Conservation (phyloP, 1,140 invertebrate genomes). For the Brachionus manjavacas region DNA sequence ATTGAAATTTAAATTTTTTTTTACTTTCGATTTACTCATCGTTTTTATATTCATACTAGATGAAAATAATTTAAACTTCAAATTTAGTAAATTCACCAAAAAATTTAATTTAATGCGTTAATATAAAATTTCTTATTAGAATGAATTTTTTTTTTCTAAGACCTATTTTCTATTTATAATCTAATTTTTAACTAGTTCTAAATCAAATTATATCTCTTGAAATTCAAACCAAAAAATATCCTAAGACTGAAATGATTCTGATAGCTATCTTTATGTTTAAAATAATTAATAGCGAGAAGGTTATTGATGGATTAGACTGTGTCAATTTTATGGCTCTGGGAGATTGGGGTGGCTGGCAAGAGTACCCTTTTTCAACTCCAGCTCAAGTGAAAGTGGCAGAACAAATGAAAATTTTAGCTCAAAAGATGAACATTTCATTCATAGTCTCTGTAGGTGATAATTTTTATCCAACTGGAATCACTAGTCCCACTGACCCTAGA, state of each 20-base stretch:
- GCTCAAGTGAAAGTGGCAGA: neutral
- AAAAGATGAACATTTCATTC: neutral
- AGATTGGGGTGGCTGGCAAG: neutral
- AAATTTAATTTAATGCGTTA: no score
- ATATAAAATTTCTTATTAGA: neutral
- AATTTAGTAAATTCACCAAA: neutral
- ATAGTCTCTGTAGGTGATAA: conserved; percentile 43
- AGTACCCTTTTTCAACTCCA: neutral
- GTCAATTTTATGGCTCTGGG: neutral
- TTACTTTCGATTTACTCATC: neutral
- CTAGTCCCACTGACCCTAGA: neutral
- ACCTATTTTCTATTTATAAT: conserved; percentile 5
- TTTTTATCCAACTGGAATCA: conserved; percentile 42
- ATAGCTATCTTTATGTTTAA: neutral
- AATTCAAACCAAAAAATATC: neutral
- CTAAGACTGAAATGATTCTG: neutral
- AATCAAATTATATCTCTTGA: neutral
- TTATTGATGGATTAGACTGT: neutral
- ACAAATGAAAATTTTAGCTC: neutral
- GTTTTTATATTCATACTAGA: neutral
- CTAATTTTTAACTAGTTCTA: neutral
- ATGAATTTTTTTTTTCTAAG: neutral
- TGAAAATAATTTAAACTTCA: neutral
- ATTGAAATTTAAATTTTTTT: neutral
- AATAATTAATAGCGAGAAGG: neutral